Evolutionary conservation across 2,888 invertebrate genomes (phyloP).

Genomic region (Pyralis farinalis): DNA sequence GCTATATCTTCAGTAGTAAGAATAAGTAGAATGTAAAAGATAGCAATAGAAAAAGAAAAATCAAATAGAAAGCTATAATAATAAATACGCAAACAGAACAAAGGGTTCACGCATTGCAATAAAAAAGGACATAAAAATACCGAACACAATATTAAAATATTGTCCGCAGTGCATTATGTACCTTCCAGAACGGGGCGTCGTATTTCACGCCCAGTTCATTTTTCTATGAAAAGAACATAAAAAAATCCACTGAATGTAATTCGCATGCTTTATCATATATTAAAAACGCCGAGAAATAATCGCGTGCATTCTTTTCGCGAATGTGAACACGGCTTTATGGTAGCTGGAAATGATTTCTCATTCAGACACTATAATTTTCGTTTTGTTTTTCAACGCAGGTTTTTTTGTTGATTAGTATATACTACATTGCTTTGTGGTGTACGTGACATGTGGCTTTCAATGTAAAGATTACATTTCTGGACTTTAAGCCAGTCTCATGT

Average conservation of each 20-base stretch:
- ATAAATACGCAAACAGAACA: too few species aligned
- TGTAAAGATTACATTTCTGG: too few species aligned
- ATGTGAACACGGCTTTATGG: background rate
- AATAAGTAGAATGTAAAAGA: too few species aligned
- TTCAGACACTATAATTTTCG: too few species aligned
- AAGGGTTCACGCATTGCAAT: background rate
- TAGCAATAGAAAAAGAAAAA: too few species aligned
- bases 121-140: background rate
- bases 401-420: too few species aligned
- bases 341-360: background rate
- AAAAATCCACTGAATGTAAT: slow-evolving; percentile 17
- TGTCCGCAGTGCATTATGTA: slow-evolving; percentile 4
- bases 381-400: too few species aligned
- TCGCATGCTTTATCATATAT: slow-evolving; percentile 29
- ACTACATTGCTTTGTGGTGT: too few species aligned
- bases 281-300: slow-evolving; percentile 24
- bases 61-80: too few species aligned
- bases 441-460: too few species aligned
- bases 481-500: too few species aligned
- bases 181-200: background rate
- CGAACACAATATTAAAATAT: slow-evolving; percentile 1
- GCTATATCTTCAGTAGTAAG: too few species aligned
- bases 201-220: background rate
- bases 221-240: slow-evolving; percentile 3
- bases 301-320: slow-evolving; percentile 15